Conservation (phyloP, 2,888 invertebrate species). For the Hypomecis atomaria region DNA sequence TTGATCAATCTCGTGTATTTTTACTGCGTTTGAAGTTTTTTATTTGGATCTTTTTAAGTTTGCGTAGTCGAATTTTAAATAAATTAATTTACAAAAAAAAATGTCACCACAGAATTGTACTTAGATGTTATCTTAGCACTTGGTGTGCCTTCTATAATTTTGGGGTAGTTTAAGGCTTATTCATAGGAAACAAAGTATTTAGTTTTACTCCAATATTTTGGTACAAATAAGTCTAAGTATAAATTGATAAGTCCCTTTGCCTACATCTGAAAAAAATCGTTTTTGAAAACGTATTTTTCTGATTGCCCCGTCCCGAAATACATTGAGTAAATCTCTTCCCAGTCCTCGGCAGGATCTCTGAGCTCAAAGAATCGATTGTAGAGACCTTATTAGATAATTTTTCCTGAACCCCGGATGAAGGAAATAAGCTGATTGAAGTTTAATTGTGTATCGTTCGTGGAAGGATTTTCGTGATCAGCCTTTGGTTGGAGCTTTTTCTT, state of each 20-base stretch:
- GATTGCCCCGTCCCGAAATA: slow-evolving; percentile 48
- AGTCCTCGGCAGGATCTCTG: slow-evolving; percentile 47
- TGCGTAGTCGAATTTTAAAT: no score
- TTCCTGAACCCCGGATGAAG: slow-evolving; percentile 36
- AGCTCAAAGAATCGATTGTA: slow-evolving; percentile 45
- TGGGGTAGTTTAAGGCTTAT: no score
- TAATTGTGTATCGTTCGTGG: slow-evolving; percentile 27
- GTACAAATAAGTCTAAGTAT: no score
- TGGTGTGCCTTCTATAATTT: no score
- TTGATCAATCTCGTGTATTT: no score
- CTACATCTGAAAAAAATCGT: slow-evolving; percentile 8
- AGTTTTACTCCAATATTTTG: no score
- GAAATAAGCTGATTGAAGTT: slow-evolving; percentile 37
- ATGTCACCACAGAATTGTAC: no score
- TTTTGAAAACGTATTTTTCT: slow-evolving; percentile 43
- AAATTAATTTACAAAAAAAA: no score
- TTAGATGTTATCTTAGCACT: no score
- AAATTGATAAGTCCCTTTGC: neutral
- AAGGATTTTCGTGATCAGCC: slow-evolving; percentile 9
- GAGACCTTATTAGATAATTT: slow-evolving; percentile 47
- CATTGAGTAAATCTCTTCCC: slow-evolving; percentile 46
- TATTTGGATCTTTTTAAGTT: no score
- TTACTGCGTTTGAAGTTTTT: no score
- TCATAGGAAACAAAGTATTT: no score
- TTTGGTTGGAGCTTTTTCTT: slow-evolving; percentile 6